These are phyloP conservation scores for Paguma larvata DNA, from an alignment of 2,797 vertebrate genomes.

Conservation along the genomic window DNA sequence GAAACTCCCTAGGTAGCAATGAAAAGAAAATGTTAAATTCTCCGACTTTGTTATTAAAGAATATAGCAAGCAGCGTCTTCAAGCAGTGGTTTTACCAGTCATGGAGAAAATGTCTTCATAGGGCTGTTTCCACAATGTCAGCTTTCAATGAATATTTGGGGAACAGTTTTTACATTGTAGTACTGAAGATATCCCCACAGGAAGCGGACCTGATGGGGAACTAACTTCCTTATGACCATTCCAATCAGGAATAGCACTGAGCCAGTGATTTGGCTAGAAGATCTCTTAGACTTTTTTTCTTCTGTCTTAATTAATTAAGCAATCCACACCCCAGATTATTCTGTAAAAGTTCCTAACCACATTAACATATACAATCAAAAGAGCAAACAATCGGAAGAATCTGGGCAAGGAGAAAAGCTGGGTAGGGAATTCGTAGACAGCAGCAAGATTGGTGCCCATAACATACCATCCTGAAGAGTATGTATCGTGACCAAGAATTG, in stretches of 20 bases:
- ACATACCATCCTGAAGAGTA: background rate
- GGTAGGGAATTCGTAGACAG: background rate
- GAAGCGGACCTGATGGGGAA: background rate
- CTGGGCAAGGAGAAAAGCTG: background rate
- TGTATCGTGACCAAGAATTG: background rate
- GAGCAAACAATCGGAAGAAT: background rate
- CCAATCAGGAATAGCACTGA: background rate
- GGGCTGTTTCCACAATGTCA: background rate
- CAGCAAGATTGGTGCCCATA: background rate
- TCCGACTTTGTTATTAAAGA: constrained; percentile 61
- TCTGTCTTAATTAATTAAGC: background rate
- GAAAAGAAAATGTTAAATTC: constrained; percentile 66
- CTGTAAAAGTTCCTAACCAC: background rate
- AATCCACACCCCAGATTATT: background rate
- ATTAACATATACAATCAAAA: background rate
- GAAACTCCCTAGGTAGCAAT: constrained; percentile 69
- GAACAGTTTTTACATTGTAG: background rate
- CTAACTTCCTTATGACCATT: constrained; percentile 17
- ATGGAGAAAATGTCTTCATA: constrained; percentile 50
- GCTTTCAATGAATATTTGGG: background rate
- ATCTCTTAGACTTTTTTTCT: background rate
- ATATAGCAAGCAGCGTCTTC: constrained; percentile 43
- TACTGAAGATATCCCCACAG: background rate
- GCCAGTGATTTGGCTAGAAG: background rate
- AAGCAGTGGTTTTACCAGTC: background rate